Percentiles rank a stretch among this genome's conserved stretches.
phyloP scores from a whole-genome alignment of 2,113 vertebrate species.

The Oriolus oriolus region DNA sequence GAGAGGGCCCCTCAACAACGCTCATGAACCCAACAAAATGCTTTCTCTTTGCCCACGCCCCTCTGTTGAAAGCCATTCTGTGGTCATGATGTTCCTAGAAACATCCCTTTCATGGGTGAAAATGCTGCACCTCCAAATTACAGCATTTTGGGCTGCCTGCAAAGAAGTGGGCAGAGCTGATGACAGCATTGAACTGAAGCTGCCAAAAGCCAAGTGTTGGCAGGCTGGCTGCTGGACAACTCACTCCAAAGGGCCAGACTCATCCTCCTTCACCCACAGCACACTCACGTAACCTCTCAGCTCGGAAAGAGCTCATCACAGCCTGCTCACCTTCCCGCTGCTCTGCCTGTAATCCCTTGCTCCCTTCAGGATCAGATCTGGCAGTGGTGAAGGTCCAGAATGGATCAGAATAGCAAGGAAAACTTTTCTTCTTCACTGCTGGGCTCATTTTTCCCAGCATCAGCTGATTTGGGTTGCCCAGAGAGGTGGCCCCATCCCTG shows the following conservation, averaged over 20 bases:
- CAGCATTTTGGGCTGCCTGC: not conserved
- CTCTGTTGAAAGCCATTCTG: not conserved
- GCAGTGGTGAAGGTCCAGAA: not conserved
- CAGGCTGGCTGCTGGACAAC: not conserved
- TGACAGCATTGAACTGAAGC: not conserved
- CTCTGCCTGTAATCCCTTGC: not conserved
- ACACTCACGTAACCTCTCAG: too few species aligned
- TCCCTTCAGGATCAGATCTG: not conserved
- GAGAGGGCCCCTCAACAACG: rapidly evolving
- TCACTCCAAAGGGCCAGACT: not conserved
- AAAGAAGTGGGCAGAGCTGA: not conserved
- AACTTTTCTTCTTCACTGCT: not conserved
- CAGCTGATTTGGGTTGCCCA: not conserved
- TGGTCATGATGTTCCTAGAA: not conserved
- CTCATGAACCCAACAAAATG: not conserved
- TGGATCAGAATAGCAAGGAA: not conserved
- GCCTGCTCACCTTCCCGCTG: not conserved
- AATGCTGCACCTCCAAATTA: not conserved
- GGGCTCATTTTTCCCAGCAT: not conserved
- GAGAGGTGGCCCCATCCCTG: not conserved
- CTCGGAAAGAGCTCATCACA: not conserved
- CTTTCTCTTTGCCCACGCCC: not conserved
- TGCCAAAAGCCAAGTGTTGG: not conserved
- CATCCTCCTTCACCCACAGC: not conserved
- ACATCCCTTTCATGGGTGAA: not conserved